Evolutionary conservation across 2,888 invertebrate species (phyloP).

Genomic region (Crossocerus cetratus): DNA sequence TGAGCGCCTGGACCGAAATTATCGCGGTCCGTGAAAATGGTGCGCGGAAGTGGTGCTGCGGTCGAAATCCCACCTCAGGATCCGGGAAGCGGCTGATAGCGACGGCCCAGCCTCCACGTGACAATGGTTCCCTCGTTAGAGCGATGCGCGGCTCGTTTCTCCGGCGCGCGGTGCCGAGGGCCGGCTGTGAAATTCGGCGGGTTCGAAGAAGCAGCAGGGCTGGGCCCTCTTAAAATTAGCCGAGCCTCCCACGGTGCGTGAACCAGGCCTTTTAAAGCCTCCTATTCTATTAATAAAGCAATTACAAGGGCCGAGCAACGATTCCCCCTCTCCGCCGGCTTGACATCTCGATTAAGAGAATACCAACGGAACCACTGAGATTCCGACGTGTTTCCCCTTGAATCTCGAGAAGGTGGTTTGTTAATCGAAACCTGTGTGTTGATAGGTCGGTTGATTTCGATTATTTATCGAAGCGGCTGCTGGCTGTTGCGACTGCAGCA

Average conservation of each 20-base stretch:
- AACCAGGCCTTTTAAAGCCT: slow-evolving; percentile 49
- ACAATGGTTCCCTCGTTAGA: background rate
- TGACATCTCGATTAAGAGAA: slow-evolving; percentile 13
- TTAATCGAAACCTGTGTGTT: too few relatives aligned
- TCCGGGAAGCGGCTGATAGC: slow-evolving; percentile 56
- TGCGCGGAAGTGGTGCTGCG: slow-evolving; percentile 40
- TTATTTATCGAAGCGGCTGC: too few relatives aligned
- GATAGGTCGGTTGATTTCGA: too few relatives aligned
- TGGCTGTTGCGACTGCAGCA: too few relatives aligned
- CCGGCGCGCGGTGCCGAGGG: background rate
- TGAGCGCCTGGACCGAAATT: slow-evolving; percentile 16
- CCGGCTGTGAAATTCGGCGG: slow-evolving; percentile 21
- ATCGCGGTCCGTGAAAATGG: slow-evolving; percentile 50
- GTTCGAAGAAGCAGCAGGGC: slow-evolving; percentile 11
- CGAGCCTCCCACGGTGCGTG: slow-evolving; percentile 51
- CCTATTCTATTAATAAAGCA: slow-evolving; percentile 58
- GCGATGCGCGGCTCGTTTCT: background rate
- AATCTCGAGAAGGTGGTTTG: too few relatives aligned
- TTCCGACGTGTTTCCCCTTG: too few relatives aligned
- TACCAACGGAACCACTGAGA: too few relatives aligned
- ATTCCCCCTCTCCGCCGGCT: slow-evolving; percentile 16
- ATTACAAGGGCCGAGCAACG: slow-evolving; percentile 52
- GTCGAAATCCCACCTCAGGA: slow-evolving; percentile 43
- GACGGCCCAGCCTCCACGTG: slow-evolving; percentile 13
- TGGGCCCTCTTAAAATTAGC: slow-evolving; percentile 53